These are phyloP conservation scores for Mus spicilegus DNA, from an alignment of 2,113 vertebrate genomes.

Conservation along the genomic window DNA sequence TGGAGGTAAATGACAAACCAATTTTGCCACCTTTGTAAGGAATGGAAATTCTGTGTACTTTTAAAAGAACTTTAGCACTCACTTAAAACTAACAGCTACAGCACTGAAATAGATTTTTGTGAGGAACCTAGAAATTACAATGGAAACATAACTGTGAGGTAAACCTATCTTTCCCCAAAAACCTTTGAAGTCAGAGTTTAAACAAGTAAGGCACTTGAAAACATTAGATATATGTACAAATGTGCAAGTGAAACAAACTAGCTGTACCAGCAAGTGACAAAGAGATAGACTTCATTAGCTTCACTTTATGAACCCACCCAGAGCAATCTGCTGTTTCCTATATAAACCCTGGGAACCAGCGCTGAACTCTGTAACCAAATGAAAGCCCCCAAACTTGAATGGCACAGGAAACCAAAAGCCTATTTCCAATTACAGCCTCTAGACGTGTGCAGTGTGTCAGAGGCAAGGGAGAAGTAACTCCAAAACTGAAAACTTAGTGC, in stretches of 20 bases:
- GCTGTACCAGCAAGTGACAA: slow-evolving; percentile 73
- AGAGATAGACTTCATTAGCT: slow-evolving; percentile 62
- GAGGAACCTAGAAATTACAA: slow-evolving; percentile 80
- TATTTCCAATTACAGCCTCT: slow-evolving; percentile 58
- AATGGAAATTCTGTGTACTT: slow-evolving; percentile 57
- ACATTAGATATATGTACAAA: slow-evolving; percentile 76
- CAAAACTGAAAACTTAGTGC: slow-evolving; percentile 22
- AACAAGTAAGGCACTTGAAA: slow-evolving; percentile 90
- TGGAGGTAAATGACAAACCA: not conserved
- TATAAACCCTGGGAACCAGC: slow-evolving; percentile 72
- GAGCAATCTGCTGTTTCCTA: slow-evolving; percentile 53
- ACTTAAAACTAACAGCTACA: slow-evolving; percentile 72
- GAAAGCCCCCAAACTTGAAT: slow-evolving; percentile 15
- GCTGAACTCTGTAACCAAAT: slow-evolving; percentile 63
- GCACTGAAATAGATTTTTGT: slow-evolving; percentile 80
- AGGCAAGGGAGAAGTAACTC: slow-evolving; percentile 33
- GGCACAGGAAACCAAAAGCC: slow-evolving; percentile 51
- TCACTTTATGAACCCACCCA: slow-evolving; percentile 67
- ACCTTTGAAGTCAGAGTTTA: slow-evolving; percentile 85
- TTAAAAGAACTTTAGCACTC: slow-evolving; percentile 68
- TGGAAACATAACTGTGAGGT: slow-evolving; percentile 82
- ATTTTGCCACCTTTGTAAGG: slow-evolving; percentile 46
- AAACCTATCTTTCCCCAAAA: slow-evolving; percentile 80
- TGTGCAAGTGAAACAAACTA: slow-evolving; percentile 78
- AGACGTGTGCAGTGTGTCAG: slow-evolving; percentile 56